These are phyloP conservation scores for Heliconius congener DNA, from an alignment of 1,140 invertebrate species.

Conservation along the genomic window DNA sequence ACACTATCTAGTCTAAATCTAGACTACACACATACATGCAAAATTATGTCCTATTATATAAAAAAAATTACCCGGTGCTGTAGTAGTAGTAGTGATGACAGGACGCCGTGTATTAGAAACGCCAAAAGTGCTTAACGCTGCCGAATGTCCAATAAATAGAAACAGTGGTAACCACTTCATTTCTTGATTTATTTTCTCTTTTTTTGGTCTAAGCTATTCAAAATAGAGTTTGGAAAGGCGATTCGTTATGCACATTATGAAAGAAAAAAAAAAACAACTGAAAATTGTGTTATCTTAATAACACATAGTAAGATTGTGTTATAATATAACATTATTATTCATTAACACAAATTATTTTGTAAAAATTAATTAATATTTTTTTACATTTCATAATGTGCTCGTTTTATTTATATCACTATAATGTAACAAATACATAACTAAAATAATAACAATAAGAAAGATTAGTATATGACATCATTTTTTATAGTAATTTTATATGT, in stretches of 20 bases:
- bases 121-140: slow-evolving; percentile 86
- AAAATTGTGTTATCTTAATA: too few species aligned
- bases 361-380: background rate
- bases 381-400: background rate
- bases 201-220: slow-evolving; percentile 18
- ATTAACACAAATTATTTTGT: background rate
- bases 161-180: slow-evolving; percentile 33
- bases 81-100: slow-evolving; percentile 64
- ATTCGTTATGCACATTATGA: slow-evolving; percentile 17
- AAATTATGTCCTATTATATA: slow-evolving; percentile 13
- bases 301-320: background rate
- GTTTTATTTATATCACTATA: too few species aligned
- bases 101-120: slow-evolving; percentile 82
- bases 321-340: too few species aligned
- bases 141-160: slow-evolving; percentile 59
- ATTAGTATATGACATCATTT: too few species aligned
- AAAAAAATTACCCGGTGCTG: slow-evolving; percentile 80
- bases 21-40: background rate
- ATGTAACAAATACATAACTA: background rate
- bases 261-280: background rate
- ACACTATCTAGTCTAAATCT: background rate
- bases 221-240: slow-evolving; percentile 33
- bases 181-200: slow-evolving; percentile 8
- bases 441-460: background rate
- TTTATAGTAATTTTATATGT: too few species aligned